Percentiles rank a stretch among this genome's conserved stretches.
Evolutionary conservation across 2,797 vertebrate genomes (phyloP).

Genomic region (Limosa lapponica): DNA sequence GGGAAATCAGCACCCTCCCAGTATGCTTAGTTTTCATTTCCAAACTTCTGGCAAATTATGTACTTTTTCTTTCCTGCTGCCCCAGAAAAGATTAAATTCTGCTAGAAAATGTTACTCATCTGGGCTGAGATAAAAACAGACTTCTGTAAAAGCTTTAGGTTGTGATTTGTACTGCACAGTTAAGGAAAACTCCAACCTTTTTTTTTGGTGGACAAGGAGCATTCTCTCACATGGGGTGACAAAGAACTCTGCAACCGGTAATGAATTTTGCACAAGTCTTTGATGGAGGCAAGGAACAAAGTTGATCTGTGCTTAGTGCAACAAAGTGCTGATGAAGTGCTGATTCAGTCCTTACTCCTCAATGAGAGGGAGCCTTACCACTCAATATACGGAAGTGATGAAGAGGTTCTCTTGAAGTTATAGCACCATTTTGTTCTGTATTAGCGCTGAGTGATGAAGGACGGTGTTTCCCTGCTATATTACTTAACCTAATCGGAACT

Average conservation of each 20-base stretch:
- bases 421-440: background rate
- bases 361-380: background rate
- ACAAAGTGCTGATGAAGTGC: background rate
- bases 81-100: background rate
- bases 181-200: background rate
- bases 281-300: background rate
- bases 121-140: background rate
- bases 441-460: background rate
- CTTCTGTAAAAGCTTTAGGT: background rate
- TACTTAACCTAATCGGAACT: constrained; percentile 20
- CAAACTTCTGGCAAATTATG: background rate
- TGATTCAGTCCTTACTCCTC: background rate
- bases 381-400: background rate
- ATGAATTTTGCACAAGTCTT: background rate
- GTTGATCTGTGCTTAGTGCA: background rate
- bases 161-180: background rate
- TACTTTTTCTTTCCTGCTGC: background rate
- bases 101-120: background rate
- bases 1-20: background rate
- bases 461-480: background rate
- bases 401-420: background rate
- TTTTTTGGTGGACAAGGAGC: background rate
- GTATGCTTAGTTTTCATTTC: background rate
- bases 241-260: background rate
- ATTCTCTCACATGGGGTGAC: background rate